phyloP scores from a whole-genome alignment of 2,113 vertebrate species.

The Brachypodius melanocephalos region DNA sequence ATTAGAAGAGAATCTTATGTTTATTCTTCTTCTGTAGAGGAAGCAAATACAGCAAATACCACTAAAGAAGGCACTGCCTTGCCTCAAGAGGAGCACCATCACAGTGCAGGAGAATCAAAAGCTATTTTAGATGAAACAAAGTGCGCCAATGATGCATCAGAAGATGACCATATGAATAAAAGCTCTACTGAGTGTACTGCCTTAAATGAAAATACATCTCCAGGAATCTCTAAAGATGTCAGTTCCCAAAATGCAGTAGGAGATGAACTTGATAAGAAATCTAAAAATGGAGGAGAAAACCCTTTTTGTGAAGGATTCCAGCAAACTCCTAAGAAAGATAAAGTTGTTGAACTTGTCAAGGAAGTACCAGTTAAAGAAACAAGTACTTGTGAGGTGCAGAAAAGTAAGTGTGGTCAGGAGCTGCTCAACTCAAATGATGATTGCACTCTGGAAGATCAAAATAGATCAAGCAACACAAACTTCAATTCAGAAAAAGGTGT shows the following conservation, averaged over 20 bases:
- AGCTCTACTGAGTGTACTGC: neutral
- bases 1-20: constrained; percentile 82
- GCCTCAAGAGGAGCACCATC: constrained; percentile 1
- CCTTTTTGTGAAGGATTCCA: constrained; percentile 3
- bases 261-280: constrained; percentile 1
- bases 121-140: neutral
- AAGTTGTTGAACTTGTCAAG: neutral
- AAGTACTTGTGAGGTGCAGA: neutral
- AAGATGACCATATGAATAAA: neutral
- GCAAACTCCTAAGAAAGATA: neutral
- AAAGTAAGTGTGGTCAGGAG: neutral
- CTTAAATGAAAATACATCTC: neutral
- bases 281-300: neutral
- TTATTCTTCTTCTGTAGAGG: constrained; percentile 33
- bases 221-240: constrained; percentile 1
- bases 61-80: neutral
- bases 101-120: neutral
- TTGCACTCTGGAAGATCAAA: neutral
- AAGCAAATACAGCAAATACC: neutral
- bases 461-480: neutral
- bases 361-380: neutral
- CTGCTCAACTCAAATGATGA: neutral
- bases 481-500: neutral
- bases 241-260: constrained; percentile 1
- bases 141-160: neutral